Evolutionary conservation across 2,888 invertebrate genomes (phyloP).

Genomic region (Dexiosoma caninum): DNA sequence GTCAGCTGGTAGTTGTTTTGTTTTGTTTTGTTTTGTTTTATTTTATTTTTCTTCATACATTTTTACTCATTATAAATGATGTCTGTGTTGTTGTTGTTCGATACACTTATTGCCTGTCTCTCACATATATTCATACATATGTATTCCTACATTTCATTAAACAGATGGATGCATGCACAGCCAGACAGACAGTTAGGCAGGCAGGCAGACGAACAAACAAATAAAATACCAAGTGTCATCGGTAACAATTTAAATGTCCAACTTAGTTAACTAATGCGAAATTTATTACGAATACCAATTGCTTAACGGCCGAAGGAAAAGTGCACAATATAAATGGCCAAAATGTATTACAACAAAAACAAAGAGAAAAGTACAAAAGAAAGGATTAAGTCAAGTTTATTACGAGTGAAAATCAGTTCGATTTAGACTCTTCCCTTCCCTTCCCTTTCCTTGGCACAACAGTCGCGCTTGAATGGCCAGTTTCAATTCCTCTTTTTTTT

Average conservation of each 20-base stretch:
- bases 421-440: neutral
- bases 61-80: conserved; percentile 47
- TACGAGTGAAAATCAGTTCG: conserved; percentile 29
- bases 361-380: neutral
- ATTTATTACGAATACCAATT: conserved; percentile 71
- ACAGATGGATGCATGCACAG: neutral
- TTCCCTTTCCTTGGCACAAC: too few relatives aligned
- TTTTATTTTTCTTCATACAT: too few relatives aligned
- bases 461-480: too few relatives aligned
- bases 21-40: too few relatives aligned
- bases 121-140: conserved; percentile 12
- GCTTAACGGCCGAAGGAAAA: conserved; percentile 33
- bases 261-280: conserved; percentile 73
- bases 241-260: conserved; percentile 71
- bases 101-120: conserved; percentile 26
- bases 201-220: neutral
- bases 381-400: conserved; percentile 37
- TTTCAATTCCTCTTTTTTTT: neutral
- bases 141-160: conserved; percentile 22
- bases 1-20: conserved; percentile 54
- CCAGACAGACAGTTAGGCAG: neutral
- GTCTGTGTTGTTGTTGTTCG: neutral
- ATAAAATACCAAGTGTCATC: conserved; percentile 66
- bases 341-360: conserved; percentile 1
- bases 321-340: conserved; percentile 19